These are phyloP conservation scores for Potorous gilbertii DNA, from an alignment of 2,797 vertebrate genomes.

Conservation along the genomic window DNA sequence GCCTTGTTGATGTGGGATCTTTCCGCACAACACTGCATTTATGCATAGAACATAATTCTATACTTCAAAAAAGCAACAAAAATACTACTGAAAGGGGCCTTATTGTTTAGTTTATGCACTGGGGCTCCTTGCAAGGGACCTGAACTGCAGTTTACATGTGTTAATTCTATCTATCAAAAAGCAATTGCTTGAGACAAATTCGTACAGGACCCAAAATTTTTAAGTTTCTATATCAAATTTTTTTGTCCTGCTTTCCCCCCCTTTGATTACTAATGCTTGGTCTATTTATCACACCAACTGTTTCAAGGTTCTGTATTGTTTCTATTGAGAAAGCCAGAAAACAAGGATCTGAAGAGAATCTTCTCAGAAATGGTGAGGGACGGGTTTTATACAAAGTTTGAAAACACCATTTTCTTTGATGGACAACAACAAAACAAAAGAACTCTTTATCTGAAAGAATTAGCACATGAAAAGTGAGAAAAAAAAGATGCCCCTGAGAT, in stretches of 20 bases:
- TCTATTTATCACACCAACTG: background rate
- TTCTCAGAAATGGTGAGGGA: slow-evolving; percentile 17
- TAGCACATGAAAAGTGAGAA: background rate
- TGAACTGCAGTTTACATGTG: slow-evolving; percentile 16
- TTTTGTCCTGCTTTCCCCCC: background rate
- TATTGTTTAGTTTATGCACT: slow-evolving; percentile 6
- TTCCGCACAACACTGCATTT: background rate
- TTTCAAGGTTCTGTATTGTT: background rate
- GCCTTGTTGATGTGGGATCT: slow-evolving; percentile 34
- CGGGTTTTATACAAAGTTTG: slow-evolving; percentile 2
- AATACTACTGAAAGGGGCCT: slow-evolving; percentile 12
- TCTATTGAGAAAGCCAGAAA: slow-evolving; percentile 4
- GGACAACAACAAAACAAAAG: slow-evolving; percentile 23
- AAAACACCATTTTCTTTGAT: background rate
- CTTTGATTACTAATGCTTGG: background rate
- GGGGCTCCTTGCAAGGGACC: slow-evolving; percentile 44
- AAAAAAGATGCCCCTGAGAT: slow-evolving; percentile 28
- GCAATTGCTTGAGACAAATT: background rate
- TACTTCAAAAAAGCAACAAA: slow-evolving; percentile 44
- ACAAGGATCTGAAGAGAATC: background rate
- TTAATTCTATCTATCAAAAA: slow-evolving; percentile 5
- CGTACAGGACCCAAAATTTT: background rate
- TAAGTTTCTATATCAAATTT: background rate
- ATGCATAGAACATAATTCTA: slow-evolving; percentile 20
- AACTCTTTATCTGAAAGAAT: slow-evolving; percentile 43